A percentile compares a stretch with the other conserved stretches of the same genome.
phyloP scores from a whole-genome alignment of 2,797 vertebrate species.

The Pitangus sulphuratus region DNA sequence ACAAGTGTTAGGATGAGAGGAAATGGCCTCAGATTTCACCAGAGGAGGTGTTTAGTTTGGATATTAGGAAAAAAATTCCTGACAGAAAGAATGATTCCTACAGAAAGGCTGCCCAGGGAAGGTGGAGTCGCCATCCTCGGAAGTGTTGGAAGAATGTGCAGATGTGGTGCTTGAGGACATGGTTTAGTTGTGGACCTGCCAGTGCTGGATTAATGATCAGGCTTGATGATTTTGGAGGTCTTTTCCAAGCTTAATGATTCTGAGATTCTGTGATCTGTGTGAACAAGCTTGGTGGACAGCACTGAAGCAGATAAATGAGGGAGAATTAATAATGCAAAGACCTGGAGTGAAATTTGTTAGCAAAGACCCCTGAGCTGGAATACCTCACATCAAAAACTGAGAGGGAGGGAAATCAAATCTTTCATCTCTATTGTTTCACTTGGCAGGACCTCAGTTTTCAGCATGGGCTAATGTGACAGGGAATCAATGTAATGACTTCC shows the following conservation, averaged over 20 bases:
- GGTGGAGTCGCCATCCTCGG: background rate
- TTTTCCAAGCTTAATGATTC: background rate
- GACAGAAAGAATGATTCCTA: background rate
- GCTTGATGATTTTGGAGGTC: background rate
- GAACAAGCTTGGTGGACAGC: background rate
- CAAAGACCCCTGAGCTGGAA: background rate
- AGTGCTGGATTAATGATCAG: background rate
- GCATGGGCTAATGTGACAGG: slow-evolving; percentile 8
- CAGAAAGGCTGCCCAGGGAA: background rate
- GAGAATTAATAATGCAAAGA: background rate
- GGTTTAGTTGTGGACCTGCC: background rate
- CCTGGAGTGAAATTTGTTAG: background rate
- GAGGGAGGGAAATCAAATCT: background rate
- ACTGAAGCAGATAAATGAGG: background rate
- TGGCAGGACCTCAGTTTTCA: slow-evolving; percentile 11
- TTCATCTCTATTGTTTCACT: slow-evolving; percentile 8
- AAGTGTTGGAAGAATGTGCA: background rate
- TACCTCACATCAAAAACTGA: background rate
- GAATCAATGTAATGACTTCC: slow-evolving; percentile 40
- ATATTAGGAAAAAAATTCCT: background rate
- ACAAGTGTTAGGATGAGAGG: background rate
- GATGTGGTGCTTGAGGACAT: accelerated
- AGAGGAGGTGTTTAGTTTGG: background rate
- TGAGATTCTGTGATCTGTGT: background rate
- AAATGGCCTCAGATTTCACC: background rate